These are phyloP conservation scores for Pristionchus japonicus DNA, from an alignment of 2,888 invertebrate species.

Conservation along the genomic window DNA sequence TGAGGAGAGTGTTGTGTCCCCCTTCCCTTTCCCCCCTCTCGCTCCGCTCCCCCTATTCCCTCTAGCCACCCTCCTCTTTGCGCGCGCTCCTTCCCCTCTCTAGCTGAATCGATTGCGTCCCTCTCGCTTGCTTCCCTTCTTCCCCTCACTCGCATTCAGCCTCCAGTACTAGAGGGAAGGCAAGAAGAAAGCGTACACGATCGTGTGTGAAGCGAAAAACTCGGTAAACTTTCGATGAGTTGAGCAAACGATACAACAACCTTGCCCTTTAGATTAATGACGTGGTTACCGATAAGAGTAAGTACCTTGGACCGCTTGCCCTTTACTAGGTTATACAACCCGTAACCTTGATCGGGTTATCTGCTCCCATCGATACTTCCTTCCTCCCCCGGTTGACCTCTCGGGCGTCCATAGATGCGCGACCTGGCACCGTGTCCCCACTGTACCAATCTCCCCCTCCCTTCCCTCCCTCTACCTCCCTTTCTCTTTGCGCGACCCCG, in stretches of 20 bases:
- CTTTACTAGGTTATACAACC: not conserved
- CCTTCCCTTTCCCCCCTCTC: too few relatives aligned
- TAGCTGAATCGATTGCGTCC: slow-evolving; percentile 46
- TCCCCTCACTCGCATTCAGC: not conserved
- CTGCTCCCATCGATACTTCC: not conserved
- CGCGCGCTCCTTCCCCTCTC: slow-evolving; percentile 43
- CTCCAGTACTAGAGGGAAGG: not conserved
- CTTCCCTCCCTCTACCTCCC: not conserved
- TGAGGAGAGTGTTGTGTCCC: slow-evolving; percentile 39
- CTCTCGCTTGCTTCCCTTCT: not conserved
- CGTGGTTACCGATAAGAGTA: not conserved
- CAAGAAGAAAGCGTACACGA: not conserved
- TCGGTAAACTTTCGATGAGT: not conserved
- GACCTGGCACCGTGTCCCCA: slow-evolving; percentile 7
- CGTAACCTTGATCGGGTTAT: slow-evolving; percentile 22
- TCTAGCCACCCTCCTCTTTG: slow-evolving; percentile 34
- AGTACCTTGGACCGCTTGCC: not conserved
- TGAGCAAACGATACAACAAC: not conserved
- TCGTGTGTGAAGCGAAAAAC: not conserved
- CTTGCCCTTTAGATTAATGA: not conserved
- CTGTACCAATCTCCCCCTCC: not conserved
- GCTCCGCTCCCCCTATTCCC: slow-evolving; percentile 28
- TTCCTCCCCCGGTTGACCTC: not conserved
- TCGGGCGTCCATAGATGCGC: slow-evolving; percentile 11
- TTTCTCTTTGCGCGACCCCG: not conserved